Evolutionary conservation across 2,113 vertebrate genomes (phyloP).

Genomic region (Vidua chalybeata): DNA sequence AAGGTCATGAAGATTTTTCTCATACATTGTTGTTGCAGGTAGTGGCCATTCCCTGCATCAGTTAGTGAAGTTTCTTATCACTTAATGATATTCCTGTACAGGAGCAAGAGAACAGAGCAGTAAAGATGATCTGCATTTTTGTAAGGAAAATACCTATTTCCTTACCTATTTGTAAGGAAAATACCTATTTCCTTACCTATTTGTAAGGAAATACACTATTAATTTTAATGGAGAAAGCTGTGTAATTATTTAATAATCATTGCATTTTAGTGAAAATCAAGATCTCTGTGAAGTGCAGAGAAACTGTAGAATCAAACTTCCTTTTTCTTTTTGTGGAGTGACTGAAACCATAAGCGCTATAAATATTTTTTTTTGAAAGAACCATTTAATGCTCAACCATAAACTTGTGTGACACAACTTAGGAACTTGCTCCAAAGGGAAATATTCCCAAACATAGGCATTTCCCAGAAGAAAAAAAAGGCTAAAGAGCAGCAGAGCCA

Average conservation of each 20-base stretch:
- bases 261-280: neutral
- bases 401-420: neutral
- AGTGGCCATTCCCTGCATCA: neutral
- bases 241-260: neutral
- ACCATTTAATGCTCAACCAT: slow-evolving; percentile 2
- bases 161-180: neutral
- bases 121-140: neutral
- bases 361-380: slow-evolving; percentile 36
- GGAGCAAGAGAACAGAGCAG: neutral
- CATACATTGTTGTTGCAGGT: neutral
- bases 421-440: slow-evolving; percentile 23
- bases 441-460: slow-evolving; percentile 47
- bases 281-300: neutral
- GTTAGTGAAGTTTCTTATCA: neutral
- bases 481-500: slow-evolving; percentile 8
- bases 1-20: neutral
- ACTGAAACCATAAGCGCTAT: neutral
- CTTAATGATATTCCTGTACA: neutral
- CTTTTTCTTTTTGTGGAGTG: neutral
- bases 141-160: neutral
- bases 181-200: too few species aligned
- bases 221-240: neutral
- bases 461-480: slow-evolving; percentile 22
- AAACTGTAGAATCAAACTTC: neutral
- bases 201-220: too few species aligned